A percentile compares a stretch with the other conserved stretches of the same genome.
phyloP scores from a whole-genome alignment of 2,113 vertebrate genomes.

The Chelonoidis abingdonii region DNA sequence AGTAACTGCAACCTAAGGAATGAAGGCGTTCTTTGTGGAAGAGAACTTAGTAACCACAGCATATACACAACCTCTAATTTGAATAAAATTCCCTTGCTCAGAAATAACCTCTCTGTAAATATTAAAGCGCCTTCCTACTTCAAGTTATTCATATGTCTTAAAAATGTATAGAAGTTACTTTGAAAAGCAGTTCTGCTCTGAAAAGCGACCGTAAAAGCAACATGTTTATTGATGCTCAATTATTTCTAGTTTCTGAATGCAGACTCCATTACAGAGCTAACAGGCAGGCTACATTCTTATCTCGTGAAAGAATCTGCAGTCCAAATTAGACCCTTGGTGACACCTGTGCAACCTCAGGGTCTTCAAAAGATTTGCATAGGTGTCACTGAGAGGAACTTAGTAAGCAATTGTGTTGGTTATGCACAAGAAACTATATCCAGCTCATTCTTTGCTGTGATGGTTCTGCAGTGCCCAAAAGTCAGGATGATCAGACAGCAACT shows the following conservation, averaged over 20 bases:
- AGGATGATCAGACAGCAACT: too few relatives aligned
- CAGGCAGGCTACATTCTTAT: background rate
- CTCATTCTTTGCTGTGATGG: background rate
- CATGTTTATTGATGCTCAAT: background rate
- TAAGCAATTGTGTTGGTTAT: background rate
- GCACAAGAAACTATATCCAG: background rate
- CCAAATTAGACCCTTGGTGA: background rate
- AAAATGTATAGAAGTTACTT: background rate
- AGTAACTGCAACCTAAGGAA: background rate
- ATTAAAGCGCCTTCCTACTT: background rate
- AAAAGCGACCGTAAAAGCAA: background rate
- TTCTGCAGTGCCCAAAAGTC: background rate
- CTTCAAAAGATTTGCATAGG: background rate
- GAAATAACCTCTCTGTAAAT: background rate
- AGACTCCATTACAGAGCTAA: background rate
- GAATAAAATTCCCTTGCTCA: conserved; percentile 17
- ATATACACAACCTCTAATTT: background rate
- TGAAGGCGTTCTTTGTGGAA: background rate
- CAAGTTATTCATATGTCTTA: background rate
- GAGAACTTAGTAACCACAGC: background rate
- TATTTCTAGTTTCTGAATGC: background rate
- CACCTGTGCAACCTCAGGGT: background rate
- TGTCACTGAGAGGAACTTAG: background rate
- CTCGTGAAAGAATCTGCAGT: background rate
- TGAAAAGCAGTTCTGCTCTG: background rate